phyloP scores from a whole-genome alignment of 2,797 vertebrate genomes.

The Malurus splendens region DNA sequence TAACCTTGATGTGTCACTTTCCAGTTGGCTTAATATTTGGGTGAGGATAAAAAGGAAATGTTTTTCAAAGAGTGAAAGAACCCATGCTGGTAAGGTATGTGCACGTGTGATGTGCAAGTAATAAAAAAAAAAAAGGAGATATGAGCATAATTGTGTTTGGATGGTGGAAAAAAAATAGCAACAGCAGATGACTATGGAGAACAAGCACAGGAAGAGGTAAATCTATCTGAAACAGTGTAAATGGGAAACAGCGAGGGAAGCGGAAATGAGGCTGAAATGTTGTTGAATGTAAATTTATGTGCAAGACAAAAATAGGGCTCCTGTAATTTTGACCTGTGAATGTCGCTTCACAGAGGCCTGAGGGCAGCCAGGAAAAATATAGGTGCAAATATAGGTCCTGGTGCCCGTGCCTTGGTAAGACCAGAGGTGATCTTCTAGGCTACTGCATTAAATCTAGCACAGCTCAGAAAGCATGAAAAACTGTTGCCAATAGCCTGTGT shows the following conservation, averaged over 20 bases:
- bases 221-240: not conserved
- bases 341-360: not conserved
- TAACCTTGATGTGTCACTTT: conserved; percentile 60
- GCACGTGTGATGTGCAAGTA: not conserved
- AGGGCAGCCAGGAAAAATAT: not conserved
- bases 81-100: conserved; percentile 1
- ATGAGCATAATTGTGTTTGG: not conserved
- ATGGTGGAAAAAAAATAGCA: not conserved
- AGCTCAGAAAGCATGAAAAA: not conserved
- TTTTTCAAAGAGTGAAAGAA: conserved; percentile 20
- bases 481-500: not conserved
- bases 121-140: not conserved
- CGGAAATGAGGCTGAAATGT: conserved; percentile 3
- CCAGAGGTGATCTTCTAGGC: not conserved
- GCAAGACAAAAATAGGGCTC: not conserved
- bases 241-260: not conserved
- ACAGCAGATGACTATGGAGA: not conserved
- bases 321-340: not conserved
- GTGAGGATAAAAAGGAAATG: conserved; percentile 37
- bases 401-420: not conserved
- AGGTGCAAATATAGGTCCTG: not conserved
- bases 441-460: not conserved
- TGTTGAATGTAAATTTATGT: not conserved
- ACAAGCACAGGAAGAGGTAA: conserved; percentile 15
- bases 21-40: conserved; percentile 48